Percentiles rank a stretch among this genome's conserved stretches.
These are phyloP conservation scores for Galemys pyrenaicus DNA, from an alignment of 2,113 vertebrate genomes.

Conservation along the genomic window DNA sequence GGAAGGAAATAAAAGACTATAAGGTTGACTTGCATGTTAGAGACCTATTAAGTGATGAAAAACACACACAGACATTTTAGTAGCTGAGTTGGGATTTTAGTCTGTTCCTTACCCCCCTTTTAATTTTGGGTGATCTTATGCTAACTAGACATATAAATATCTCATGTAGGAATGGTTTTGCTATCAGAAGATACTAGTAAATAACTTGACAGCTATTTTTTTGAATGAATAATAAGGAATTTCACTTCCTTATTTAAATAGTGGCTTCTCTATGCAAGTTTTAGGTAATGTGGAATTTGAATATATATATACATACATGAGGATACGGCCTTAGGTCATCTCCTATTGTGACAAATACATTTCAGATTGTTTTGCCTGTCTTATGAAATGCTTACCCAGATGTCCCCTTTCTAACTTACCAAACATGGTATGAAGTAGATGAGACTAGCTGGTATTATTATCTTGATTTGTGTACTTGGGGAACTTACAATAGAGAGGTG, in stretches of 20 bases:
- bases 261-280: not conserved
- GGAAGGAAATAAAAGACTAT: not conserved
- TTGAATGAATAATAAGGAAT: not conserved
- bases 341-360: not conserved
- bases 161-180: constrained; percentile 9
- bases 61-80: not conserved
- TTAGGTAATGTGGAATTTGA: not conserved
- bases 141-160: not conserved
- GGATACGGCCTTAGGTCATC: not conserved
- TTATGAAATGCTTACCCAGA: not conserved
- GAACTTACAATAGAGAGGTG: not conserved
- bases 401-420: not conserved
- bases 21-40: not conserved
- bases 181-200: not conserved
- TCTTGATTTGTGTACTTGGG: not conserved
- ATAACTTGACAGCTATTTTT: not conserved
- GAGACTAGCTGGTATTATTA: not conserved
- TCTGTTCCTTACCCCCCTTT: not conserved
- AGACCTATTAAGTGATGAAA: not conserved
- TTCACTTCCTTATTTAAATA: not conserved
- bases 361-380: not conserved
- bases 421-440: not conserved
- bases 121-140: constrained; percentile 7
- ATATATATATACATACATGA: not conserved
- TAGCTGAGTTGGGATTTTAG: not conserved